Conservation (phyloP, 1,140 invertebrate genomes). For the Zaprionus ornatus region DNA sequence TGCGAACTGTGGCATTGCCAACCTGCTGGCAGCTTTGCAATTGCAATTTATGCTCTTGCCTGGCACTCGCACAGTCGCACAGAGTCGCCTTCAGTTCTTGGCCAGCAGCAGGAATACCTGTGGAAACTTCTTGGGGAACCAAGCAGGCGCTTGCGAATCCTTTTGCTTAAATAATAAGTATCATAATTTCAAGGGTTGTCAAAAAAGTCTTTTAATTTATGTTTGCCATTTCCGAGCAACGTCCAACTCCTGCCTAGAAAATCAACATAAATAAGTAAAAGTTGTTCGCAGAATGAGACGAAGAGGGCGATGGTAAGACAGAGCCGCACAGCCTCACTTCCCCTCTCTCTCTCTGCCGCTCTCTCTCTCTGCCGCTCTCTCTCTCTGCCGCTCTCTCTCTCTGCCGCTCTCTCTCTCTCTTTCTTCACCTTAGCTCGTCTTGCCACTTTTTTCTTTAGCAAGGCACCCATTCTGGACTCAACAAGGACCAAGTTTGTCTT, state of each 20-base stretch:
- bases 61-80: conserved; percentile 36
- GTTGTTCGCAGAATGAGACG: conserved; percentile 40
- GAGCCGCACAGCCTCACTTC: conserved; percentile 9
- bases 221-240: conserved; percentile 74
- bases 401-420: background rate
- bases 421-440: conserved; percentile 5
- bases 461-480: conserved; percentile 23
- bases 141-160: background rate
- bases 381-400: conserved; percentile 12
- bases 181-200: conserved; percentile 81
- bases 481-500: conserved; percentile 75
- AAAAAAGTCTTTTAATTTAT: conserved; percentile 82
- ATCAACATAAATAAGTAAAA: conserved; percentile 81
- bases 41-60: conserved; percentile 57
- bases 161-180: conserved; percentile 78
- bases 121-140: conserved; percentile 12
- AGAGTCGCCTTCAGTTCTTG: conserved; percentile 37
- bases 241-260: conserved; percentile 64
- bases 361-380: background rate
- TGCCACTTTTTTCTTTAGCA: conserved; percentile 18
- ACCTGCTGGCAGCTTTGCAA: conserved; percentile 29
- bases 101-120: conserved; percentile 27
- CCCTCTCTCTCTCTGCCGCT: conserved; percentile 7
- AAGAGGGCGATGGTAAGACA: background rate
- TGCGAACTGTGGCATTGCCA: conserved; percentile 6